Evolutionary conservation across 2,888 invertebrate species (phyloP).

Genomic region (Pterostichus madidus): DNA sequence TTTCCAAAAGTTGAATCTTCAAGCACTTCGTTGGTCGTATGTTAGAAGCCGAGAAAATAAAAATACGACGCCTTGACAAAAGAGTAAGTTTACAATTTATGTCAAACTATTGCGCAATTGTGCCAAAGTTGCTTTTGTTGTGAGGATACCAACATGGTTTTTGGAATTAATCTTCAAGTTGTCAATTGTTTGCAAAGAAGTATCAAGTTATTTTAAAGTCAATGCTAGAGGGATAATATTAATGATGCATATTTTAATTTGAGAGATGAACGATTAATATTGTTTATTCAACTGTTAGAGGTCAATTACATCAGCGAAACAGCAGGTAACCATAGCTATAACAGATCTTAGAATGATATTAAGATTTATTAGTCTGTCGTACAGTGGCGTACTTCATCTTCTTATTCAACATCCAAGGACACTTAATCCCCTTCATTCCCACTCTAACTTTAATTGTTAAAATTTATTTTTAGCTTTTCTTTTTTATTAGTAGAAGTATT

Average conservation of each 20-base stretch:
- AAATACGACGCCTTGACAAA: slow-evolving; percentile 43
- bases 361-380: slow-evolving; percentile 34
- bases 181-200: slow-evolving; percentile 28
- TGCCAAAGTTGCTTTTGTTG: slow-evolving; percentile 38
- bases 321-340: slow-evolving; percentile 34
- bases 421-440: too few relatives aligned
- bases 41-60: slow-evolving; percentile 48
- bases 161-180: slow-evolving; percentile 32
- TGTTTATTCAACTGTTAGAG: slow-evolving; percentile 32
- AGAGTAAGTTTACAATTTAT: slow-evolving; percentile 58
- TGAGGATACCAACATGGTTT: slow-evolving; percentile 22
- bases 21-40: slow-evolving; percentile 42
- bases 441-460: too few relatives aligned
- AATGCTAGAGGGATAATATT: slow-evolving; percentile 8
- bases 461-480: too few relatives aligned
- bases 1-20: slow-evolving; percentile 56
- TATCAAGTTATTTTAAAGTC: slow-evolving; percentile 1
- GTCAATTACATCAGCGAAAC: slow-evolving; percentile 41
- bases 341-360: slow-evolving; percentile 48
- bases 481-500: too few relatives aligned
- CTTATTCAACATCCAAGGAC: not conserved
- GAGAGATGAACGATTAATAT: not conserved
- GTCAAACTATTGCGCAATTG: slow-evolving; percentile 60
- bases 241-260: slow-evolving; percentile 1
- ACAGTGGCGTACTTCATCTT: slow-evolving; percentile 10